A percentile compares a stretch with the other conserved stretches of the same genome.
Conservation (phyloP, 1,140 invertebrate genomes). For the Helicoverpa zea region DNA sequence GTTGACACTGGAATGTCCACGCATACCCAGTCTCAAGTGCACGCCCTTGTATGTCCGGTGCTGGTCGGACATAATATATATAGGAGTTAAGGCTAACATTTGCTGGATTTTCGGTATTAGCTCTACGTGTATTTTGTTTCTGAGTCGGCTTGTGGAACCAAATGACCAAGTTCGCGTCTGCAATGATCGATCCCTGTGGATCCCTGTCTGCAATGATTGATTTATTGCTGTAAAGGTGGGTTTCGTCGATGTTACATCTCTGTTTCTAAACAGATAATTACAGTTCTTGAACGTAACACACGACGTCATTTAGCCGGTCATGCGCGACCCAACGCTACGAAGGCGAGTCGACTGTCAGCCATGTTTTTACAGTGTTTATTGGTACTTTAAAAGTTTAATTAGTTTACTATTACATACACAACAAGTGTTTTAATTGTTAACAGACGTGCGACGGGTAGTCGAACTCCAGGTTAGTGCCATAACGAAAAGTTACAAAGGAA, state of each 20-base stretch:
- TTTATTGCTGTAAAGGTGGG: conserved; percentile 49
- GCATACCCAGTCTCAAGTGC: conserved; percentile 43
- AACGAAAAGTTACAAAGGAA: too few species aligned
- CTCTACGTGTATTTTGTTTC: background rate
- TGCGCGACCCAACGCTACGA: too few species aligned
- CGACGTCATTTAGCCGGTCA: too few species aligned
- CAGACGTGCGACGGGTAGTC: too few species aligned
- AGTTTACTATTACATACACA: too few species aligned
- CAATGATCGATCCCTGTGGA: conserved; percentile 47
- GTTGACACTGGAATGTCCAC: conserved; percentile 49
- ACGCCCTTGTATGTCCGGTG: conserved; percentile 20
- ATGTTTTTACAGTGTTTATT: too few species aligned
- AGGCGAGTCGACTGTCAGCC: too few species aligned
- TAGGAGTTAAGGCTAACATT: conserved; percentile 39
- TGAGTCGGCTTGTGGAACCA: conserved; percentile 38
- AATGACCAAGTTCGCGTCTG: conserved; percentile 45
- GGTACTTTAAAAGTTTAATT: too few species aligned
- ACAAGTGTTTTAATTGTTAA: too few species aligned
- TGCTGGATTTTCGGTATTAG: conserved; percentile 33
- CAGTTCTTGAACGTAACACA: too few species aligned
- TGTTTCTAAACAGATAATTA: background rate
- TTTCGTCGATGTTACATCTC: conserved; percentile 50
- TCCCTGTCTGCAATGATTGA: conserved; percentile 46
- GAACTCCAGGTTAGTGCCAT: too few species aligned
- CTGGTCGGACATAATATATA: conserved; percentile 50